These are phyloP conservation scores for Polymixis flavicincta DNA, from an alignment of 2,888 invertebrate species.

Conservation along the genomic window DNA sequence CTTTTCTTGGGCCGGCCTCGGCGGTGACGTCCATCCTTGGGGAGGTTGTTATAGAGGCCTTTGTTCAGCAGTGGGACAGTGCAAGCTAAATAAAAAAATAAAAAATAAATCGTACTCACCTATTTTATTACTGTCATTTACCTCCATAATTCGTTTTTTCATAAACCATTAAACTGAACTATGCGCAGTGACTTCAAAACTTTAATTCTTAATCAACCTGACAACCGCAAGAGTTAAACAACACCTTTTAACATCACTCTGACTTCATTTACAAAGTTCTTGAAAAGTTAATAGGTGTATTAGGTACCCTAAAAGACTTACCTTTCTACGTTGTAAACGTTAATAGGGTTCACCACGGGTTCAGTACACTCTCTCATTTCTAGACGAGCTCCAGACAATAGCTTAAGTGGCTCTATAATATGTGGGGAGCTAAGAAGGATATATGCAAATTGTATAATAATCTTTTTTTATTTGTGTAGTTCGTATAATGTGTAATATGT, in stretches of 20 bases:
- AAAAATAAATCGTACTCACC: background rate
- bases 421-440: constrained; percentile 41
- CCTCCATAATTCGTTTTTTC: background rate
- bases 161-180: background rate
- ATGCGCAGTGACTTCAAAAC: constrained; percentile 9
- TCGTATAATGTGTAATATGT: too few relatives aligned
- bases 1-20: too few relatives aligned
- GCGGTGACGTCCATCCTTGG: too few relatives aligned
- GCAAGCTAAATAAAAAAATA: too few relatives aligned
- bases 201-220: too few relatives aligned
- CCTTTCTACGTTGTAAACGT: constrained; percentile 25
- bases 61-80: too few relatives aligned
- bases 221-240: constrained; percentile 14
- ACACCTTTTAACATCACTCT: constrained; percentile 14
- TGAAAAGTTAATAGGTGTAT: constrained; percentile 8
- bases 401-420: constrained; percentile 40
- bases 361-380: constrained; percentile 47
- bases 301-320: constrained; percentile 20
- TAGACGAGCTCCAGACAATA: constrained; percentile 36
- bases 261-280: constrained; percentile 23
- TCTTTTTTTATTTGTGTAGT: constrained; percentile 36
- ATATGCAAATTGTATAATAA: constrained; percentile 52
- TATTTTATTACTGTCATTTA: background rate
- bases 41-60: too few relatives aligned
- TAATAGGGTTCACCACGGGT: constrained; percentile 45